Percentiles rank a stretch among this genome's conserved stretches.
Conservation (phyloP, 2,113 vertebrate genomes). For the Aspiorhynchus laticeps region DNA sequence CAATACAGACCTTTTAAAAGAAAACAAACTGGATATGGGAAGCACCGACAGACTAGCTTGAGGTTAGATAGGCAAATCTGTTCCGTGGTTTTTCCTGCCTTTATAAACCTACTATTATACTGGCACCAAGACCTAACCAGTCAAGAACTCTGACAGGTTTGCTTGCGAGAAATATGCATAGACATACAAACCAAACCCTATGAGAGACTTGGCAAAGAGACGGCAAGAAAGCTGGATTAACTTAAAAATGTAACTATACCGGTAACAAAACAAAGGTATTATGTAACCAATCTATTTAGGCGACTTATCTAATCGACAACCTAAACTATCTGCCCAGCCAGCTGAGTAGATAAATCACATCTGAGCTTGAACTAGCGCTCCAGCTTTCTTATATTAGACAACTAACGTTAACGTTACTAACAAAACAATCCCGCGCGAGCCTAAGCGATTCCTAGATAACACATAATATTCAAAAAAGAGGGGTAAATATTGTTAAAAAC, state of each 20-base stretch:
- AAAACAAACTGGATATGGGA: neutral
- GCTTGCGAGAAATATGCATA: conserved; percentile 38
- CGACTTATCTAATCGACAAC: neutral
- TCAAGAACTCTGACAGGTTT: conserved; percentile 3
- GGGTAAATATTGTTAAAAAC: neutral
- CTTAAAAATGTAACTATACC: neutral
- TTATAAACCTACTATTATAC: conserved; percentile 6
- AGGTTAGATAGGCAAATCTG: neutral
- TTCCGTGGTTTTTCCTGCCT: neutral
- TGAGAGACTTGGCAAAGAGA: conserved; percentile 13
- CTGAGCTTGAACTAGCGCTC: neutral
- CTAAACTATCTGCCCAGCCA: conserved; percentile 41
- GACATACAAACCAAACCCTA: conserved; percentile 21
- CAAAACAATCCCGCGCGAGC: neutral
- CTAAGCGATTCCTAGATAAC: neutral
- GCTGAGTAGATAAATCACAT: conserved; percentile 38
- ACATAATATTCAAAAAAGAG: neutral
- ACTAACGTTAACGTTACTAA: neutral
- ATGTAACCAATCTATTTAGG: neutral
- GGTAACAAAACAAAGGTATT: conserved; percentile 10
- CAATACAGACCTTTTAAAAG: conserved; percentile 15
- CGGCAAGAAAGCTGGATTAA: neutral
- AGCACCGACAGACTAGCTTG: neutral
- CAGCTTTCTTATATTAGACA: neutral
- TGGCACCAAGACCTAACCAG: neutral